Conservation (phyloP, 2,797 vertebrate species). For the Pseudochirops corinnae region DNA sequence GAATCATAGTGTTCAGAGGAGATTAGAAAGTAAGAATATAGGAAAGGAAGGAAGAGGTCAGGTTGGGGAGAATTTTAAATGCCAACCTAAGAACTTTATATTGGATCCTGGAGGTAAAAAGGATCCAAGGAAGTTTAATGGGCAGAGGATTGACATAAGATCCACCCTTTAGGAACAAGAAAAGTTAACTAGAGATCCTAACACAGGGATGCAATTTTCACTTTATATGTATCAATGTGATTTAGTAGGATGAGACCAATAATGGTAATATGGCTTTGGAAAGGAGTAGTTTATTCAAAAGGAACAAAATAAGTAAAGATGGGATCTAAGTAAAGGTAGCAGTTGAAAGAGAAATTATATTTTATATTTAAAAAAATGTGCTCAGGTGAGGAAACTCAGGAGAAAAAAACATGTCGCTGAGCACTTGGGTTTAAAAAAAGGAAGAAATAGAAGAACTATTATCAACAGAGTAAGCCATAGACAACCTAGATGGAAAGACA, state of each 20-base stretch:
- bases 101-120: not conserved
- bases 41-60: not conserved
- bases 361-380: not conserved
- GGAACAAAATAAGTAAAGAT: not conserved
- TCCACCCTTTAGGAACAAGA: not conserved
- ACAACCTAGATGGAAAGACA: not conserved
- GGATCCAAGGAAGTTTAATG: not conserved
- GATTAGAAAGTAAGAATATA: not conserved
- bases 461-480: not conserved
- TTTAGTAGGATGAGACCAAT: not conserved
- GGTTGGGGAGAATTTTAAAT: not conserved
- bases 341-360: not conserved
- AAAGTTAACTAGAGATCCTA: too few relatives aligned
- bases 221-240: not conserved
- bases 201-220: too few relatives aligned
- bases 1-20: not conserved
- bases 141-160: not conserved
- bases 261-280: not conserved
- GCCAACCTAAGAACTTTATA: not conserved
- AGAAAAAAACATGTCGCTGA: fast-evolving
- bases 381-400: not conserved
- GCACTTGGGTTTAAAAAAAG: not conserved
- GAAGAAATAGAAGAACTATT: not conserved
- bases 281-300: not conserved
- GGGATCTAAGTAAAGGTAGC: not conserved